Evolutionary conservation across 2,797 vertebrate genomes (phyloP), one percentile per base, ranked within the genome.

Genomic region (Limosa lapponica): DNA sequence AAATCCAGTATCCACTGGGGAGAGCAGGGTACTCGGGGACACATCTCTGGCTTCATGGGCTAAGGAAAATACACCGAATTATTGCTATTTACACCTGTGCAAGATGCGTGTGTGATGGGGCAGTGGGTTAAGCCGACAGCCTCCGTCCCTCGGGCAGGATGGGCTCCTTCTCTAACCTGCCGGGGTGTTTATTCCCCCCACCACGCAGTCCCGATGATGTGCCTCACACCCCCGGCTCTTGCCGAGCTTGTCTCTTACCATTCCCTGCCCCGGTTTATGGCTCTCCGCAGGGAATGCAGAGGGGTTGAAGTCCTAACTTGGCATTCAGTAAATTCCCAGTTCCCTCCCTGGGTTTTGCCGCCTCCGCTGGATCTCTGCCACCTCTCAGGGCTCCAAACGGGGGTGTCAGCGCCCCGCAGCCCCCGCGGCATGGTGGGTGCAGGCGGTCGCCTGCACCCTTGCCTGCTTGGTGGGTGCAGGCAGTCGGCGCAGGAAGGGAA

Each of bases 101-200:
- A 6, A 5, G 36, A 1, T 2, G 36, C 0, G 4, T 2, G 0
- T 20, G 1, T 16, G 32, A 3, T 1, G 4, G 44, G 46, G 39
- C 28, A 8, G 32, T 2, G 13, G 4, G 44, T 6, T 10, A 5
- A 22, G 37, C 43, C 2, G 10, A 19, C 51, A 34, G 59, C 62
- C 51, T 13, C 1, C 1, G 13, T 16, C 25, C 16, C 61, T 24
- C 1, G 3, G 43, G 36, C 52, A 36, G 43, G 20, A 11, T 7
- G 16, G 32, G 61, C 32, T 66, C 70, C 61, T 43, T 4, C 43
- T 20, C 10, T 9, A 4, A 36, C 52, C 54, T 4, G 12, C 16
- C 14, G 1, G 16, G 8, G 2, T 11, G 14, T 37, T 22, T 1
- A 14, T 17, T 5, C 15, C 1, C 10, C 1, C 41, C 12, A 52